Conservation (phyloP, 2,888 invertebrate genomes). For the Platycnemis pennipes region DNA sequence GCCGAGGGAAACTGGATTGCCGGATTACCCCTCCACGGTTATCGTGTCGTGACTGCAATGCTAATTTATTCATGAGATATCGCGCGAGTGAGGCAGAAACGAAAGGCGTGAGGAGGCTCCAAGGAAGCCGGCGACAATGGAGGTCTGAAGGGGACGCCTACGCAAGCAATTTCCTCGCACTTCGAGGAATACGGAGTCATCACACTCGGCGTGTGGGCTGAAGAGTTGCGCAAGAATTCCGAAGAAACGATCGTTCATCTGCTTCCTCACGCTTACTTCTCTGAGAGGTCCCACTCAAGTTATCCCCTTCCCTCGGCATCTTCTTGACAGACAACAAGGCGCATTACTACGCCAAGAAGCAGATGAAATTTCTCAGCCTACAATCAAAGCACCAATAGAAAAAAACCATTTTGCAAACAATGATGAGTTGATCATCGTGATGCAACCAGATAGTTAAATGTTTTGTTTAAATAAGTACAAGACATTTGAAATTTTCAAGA, state of each 20-base stretch:
- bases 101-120: not conserved
- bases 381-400: too few species aligned
- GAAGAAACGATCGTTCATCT: not conserved
- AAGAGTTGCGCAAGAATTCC: not conserved
- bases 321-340: too few species aligned
- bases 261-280: not conserved
- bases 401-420: too few species aligned
- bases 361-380: too few species aligned
- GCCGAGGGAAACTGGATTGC: not conserved
- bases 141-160: not conserved
- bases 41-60: not conserved
- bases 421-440: too few species aligned
- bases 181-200: not conserved
- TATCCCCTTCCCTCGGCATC: too few species aligned
- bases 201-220: not conserved
- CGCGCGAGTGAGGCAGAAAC: not conserved
- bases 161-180: not conserved
- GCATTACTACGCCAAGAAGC: too few species aligned
- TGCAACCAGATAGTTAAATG: too few species aligned
- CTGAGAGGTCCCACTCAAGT: not conserved
- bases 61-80: conserved; percentile 5
- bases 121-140: not conserved
- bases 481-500: too few species aligned
- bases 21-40: not conserved
- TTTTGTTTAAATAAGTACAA: too few species aligned